Conservation (phyloP, 2,113 vertebrate species). For the Periophthalmodon schlosseri region DNA sequence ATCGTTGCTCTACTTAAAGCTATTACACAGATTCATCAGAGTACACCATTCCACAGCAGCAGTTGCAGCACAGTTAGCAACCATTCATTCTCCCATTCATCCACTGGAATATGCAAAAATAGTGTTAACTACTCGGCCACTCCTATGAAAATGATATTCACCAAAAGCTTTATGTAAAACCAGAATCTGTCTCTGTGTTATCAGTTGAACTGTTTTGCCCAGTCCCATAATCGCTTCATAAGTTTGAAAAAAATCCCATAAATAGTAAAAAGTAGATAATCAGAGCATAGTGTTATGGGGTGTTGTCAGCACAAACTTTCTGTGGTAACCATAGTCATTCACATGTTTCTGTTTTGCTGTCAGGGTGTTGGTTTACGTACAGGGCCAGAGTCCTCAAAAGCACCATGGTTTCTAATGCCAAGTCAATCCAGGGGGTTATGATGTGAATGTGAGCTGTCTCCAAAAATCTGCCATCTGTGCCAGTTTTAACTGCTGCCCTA, state of each 20-base stretch:
- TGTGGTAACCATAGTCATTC: constrained; percentile 6
- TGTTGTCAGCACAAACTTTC: background rate
- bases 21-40: background rate
- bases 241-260: background rate
- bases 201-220: background rate
- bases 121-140: background rate
- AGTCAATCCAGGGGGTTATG: constrained; percentile 5
- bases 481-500: constrained; percentile 14
- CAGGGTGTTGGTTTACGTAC: background rate
- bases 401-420: background rate
- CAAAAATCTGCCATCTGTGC: constrained; percentile 14
- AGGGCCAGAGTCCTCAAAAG: constrained; percentile 12
- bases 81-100: background rate
- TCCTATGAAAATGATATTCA: background rate
- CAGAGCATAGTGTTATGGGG: constrained; percentile 7
- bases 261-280: background rate
- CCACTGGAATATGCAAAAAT: background rate
- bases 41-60: background rate
- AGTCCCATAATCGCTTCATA: background rate
- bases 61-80: no score
- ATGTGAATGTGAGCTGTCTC: constrained; percentile 6
- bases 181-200: background rate
- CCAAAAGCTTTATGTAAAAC: background rate
- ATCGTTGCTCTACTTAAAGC: background rate
- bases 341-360: constrained; percentile 13